Conservation (phyloP, 2,797 vertebrate genomes). For the Helarctos malayanus region DNA sequence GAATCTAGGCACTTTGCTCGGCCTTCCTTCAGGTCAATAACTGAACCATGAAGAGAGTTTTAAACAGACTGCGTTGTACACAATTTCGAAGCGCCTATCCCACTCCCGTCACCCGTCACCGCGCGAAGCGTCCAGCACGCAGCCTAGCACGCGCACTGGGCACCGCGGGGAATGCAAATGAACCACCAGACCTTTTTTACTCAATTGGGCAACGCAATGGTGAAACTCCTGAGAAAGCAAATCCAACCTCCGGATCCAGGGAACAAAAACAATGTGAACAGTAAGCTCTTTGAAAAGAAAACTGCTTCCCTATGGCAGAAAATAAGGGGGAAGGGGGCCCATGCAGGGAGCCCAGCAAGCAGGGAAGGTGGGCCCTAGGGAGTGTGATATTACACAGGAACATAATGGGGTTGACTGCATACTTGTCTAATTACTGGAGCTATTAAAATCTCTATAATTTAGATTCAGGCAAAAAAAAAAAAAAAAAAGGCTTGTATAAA, state of each 20-base stretch:
- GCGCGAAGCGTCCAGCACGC: neutral
- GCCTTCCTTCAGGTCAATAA: neutral
- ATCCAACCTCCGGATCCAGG: slow-evolving; percentile 25
- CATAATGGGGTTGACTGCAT: slow-evolving; percentile 70
- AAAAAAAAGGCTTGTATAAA: slow-evolving; percentile 36
- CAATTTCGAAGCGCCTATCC: neutral
- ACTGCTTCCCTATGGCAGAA: slow-evolving; percentile 53
- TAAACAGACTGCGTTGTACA: neutral
- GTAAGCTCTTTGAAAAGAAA: slow-evolving; percentile 78
- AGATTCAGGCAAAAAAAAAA: slow-evolving; percentile 61
- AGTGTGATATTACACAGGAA: slow-evolving; percentile 73
- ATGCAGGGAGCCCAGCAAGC: slow-evolving; percentile 44
- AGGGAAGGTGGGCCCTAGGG: slow-evolving; percentile 66
- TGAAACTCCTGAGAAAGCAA: slow-evolving; percentile 75
- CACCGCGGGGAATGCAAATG: neutral
- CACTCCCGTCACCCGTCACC: neutral
- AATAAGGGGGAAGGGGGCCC: slow-evolving; percentile 42
- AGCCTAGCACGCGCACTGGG: rapidly evolving
- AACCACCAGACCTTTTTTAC: neutral
- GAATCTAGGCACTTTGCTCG: neutral
- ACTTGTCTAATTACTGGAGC: slow-evolving; percentile 77
- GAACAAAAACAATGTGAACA: slow-evolving; percentile 75
- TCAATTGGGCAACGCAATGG: neutral
- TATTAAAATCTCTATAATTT: slow-evolving; percentile 81
- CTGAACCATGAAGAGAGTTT: neutral